Evolutionary conservation across 2,113 vertebrate species (phyloP), one percentile per base, ranked within the genome.

Genomic region (Rynchops niger): DNA sequence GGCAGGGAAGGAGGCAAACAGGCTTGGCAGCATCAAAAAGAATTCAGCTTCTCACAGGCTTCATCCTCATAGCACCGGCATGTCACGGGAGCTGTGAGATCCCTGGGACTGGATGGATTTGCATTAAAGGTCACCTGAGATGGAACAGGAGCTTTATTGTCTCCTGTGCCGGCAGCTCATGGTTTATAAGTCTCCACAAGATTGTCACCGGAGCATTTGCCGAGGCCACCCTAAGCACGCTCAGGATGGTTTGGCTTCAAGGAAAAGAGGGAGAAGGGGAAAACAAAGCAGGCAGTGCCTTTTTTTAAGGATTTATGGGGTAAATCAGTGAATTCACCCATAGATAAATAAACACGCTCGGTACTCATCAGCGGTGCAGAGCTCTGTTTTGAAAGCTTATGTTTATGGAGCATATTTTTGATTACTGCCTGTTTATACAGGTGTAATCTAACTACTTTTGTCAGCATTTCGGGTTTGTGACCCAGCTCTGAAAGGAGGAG

Each of bases 1-100:
- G 96, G 95, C 96, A 97, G 83, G 83, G 87, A 96, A 93, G 82
- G 82, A 97, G 96, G 87, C 94, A 97, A 90, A 95, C 95, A 96
- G 93, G 87, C 96, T 97, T 96, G 95, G 97, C 96, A 95, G 96
- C 80, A 71, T 89, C 78, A 84, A 29, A 93, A 95, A 94, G 90
- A 95, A 88, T 81, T 94, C 83, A 78, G 76, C 79, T 91, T 97
- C 90, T 95, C 94, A 42, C 43, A 95, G 90, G 45, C 88, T 96
- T 97, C 95, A 98, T 98, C 96, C 97, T 97, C 95, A 95, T 97
- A 96, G 86, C 9, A 15, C 42, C 21, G 20, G 86, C 83, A 4
- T 81, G 80, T 55, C 89, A 77, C 11, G 25, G 94, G 85, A 95
- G 95, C 93, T 14, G 66, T n/a, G 94, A 82, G 87, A 84, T 85